Base-by-base conservation (phyloP, 2,113 vertebrate genomes). In the Capra hircus region DNA sequence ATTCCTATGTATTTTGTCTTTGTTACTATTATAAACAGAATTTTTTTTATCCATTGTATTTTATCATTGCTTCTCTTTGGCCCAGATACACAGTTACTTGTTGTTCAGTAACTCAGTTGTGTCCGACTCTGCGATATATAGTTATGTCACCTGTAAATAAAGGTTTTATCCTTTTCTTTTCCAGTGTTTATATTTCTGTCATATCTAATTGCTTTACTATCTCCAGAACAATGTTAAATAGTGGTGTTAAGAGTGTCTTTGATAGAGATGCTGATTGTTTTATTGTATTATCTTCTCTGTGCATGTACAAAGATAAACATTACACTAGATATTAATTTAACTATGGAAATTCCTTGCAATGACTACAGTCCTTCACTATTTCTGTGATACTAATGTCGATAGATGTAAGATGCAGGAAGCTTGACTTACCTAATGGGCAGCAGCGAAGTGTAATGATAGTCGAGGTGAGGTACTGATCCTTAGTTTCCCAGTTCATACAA, bases 201-300 rank as follows among this genome's bases (percentile, higher is more conserved):
- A 84, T 93, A 60, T 25, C 67, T 90, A 87, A 59, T 50, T 87
- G 14, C 50, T 62, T 88, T 95, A 55, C 21, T 89, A 71, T 90
- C 55, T 94, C 14, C 19, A 87, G n/a, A 94, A 59, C 43, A 33
- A 4, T 82, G 57, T 87, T 93, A 71, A 93, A 60, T 84, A 80
- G 28, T 57, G 50, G 10, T 88, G 19, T 84, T 91, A 48, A 82
- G 16, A 30, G 11, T 90, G 27, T 95, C 74, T 91, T 88, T 62
- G 55, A 36, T 87, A 57, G 52, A 40, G 28, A 16, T 77, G 15
- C 53, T 60, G 57, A 57, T 55, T 90, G n/a, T 28, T 88, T 71
- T 78, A n/a, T 83, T 96, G n/a, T 89, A 40, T 92, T 88, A 48
- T 55, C n/a, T 95, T 91, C 62, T 83, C 62, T 96, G 17, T 48